These are phyloP conservation scores for Sialia sialis DNA, from an alignment of 2,113 vertebrate genomes.

Conservation along the genomic window DNA sequence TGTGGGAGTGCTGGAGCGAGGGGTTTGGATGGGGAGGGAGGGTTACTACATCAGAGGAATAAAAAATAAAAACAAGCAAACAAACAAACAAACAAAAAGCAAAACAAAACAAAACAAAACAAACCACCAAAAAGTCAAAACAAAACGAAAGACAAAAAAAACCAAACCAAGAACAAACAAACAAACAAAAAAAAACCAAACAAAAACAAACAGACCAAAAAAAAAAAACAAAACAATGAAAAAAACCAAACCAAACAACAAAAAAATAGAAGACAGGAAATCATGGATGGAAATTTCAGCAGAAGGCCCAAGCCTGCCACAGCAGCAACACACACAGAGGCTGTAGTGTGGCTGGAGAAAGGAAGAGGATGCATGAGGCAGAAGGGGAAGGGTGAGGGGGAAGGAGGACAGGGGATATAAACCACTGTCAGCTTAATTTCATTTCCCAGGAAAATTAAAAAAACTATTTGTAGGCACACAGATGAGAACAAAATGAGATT, in stretches of 20 bases:
- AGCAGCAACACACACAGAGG: background rate
- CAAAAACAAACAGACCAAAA: background rate
- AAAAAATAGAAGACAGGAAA: background rate
- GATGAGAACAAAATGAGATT: conserved; percentile 15
- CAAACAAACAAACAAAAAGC: no score
- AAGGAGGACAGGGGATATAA: conserved; percentile 7
- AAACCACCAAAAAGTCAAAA: background rate
- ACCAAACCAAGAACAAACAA: no score
- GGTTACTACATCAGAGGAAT: background rate
- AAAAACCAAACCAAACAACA: background rate
- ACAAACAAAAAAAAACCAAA: background rate
- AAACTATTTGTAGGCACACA: background rate
- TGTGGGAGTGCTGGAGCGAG: background rate
- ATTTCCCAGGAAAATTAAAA: conserved; percentile 35
- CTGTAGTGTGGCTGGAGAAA: background rate
- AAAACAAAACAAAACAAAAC: no score
- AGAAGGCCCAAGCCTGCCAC: background rate
- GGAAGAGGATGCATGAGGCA: background rate
- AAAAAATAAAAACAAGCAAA: background rate
- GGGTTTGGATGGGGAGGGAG: background rate
- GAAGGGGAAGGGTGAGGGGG: background rate
- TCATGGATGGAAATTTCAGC: background rate
- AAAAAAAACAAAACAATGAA: no score
- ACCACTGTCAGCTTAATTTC: conserved; percentile 22
- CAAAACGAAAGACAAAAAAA: background rate